Evolutionary conservation across 2,113 vertebrate species (phyloP), one percentile per base, ranked within the genome.

Genomic region (Syngnathus typhle): DNA sequence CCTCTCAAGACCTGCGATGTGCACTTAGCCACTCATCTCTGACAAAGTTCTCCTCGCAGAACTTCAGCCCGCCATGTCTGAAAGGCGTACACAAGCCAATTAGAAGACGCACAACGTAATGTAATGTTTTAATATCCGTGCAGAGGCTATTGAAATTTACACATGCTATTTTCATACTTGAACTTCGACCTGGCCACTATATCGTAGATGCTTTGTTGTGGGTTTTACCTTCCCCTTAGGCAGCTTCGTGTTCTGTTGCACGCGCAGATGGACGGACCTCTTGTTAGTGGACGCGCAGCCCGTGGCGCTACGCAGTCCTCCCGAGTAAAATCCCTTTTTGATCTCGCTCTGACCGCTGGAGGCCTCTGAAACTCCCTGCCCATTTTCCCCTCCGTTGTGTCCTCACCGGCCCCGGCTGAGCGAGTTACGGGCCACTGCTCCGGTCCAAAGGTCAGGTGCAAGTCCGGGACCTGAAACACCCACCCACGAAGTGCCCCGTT

Each of bases 1-100:
- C 82, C 85, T 85, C 75, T 83, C 62, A 70, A 82, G 87, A 85
- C 83, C 81, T 73, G 73, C 51, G 59, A 75, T 75, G 69, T 73
- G 47, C 75, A 72, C 73, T 73, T 64, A 75, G 60, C 46, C 55
- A 36, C 55, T 58, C 55, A 37, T 58, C 55, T 32, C 27, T 32
- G 23, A 36, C 55, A 58, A 1, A 84, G 72, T 82, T 82, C 73
- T 81, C 75, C 27, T 64, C 59, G 67, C 60, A 61, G 67, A 86
- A 83, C 81, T 85, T 84, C 70, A 62, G 39, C 55, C 59, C 73
- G 73, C 59, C 73, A 71, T 37, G 60, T 80, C 69, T 64, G 36
- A 79, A 77, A 78, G 39, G 37, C 58, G 68, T 27, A 0, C 54
- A 47, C 19, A 65, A 71, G 66, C n/a, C 51, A 59, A 62, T 46